A percentile compares a stretch with the other conserved stretches of the same genome.
Evolutionary conservation across 2,888 invertebrate species (phyloP).

Genomic region (Aspidiotus destructor): DNA sequence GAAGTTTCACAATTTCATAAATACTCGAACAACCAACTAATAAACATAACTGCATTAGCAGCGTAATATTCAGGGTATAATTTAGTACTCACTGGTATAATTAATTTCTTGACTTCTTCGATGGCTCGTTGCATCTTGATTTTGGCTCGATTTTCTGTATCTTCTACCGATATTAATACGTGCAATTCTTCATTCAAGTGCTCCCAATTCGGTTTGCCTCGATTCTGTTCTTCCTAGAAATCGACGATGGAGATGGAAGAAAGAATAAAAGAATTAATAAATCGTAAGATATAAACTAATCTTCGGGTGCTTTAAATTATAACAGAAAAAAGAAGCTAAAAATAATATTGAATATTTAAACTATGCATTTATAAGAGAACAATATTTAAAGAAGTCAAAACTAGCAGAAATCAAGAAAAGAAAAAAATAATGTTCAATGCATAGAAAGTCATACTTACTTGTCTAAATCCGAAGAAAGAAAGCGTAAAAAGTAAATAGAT

Average conservation of each 20-base stretch:
- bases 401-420: not conserved
- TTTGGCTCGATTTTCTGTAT: constrained; percentile 92
- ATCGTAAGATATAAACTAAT: not conserved
- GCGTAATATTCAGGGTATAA: not conserved
- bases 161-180: constrained; percentile 96
- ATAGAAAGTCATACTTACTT: not conserved
- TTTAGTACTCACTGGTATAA: constrained; percentile 70
- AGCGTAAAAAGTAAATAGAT: too few species aligned
- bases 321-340: too few species aligned
- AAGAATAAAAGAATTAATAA: not conserved
- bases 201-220: constrained; percentile 99
- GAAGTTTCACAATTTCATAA: not conserved
- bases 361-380: too few species aligned
- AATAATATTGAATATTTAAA: not conserved
- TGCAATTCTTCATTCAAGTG: constrained; percentile 97
- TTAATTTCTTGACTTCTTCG: constrained; percentile 94
- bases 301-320: too few species aligned
- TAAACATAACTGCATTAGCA: not conserved
- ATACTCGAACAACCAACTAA: not conserved
- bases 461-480: too few species aligned
- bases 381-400: too few species aligned
- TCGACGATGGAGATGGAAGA: too few species aligned
- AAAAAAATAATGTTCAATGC: not conserved
- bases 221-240: constrained; percentile 88
- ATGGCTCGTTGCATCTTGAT: constrained; percentile 90